Base-by-base conservation (phyloP, 2,797 vertebrate species). In the Chelon labrosus region DNA sequence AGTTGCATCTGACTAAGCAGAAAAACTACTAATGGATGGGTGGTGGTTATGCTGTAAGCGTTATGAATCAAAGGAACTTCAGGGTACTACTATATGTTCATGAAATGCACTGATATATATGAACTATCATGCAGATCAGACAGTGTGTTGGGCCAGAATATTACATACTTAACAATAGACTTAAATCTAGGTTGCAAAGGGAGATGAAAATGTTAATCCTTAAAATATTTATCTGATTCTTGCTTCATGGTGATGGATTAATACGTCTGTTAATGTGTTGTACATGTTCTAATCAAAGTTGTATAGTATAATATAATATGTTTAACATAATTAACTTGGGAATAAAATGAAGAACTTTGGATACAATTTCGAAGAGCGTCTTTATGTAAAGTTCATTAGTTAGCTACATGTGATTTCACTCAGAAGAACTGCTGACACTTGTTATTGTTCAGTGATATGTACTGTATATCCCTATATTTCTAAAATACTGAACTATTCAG, bases 221-320 rank as follows among this genome's bases (percentile, higher is more conserved):
- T 49, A 53, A 37, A 35, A 53, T 55, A 14, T 65, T 35, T 50
- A 9, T 70, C 6, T 84, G 12, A 65, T 65, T 57, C 72, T 37
- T 66, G 55, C 51, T 69, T 11, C 37, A 41, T 41, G 79, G 70
- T 85, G 68, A 85, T 75, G 77, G 80, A 79, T 76, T 58, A 58
- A 55, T 25, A 59, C 59, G 35, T 62, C 4, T 79, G n/a, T 55
- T 50, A 50, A 50, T 79, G 57, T 77, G 7, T 25, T 85, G 68
- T 82, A 80, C 17, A 79, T 70, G 60, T 82, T 44, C 2, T 51
- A 73, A 84, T 83, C 19, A 63, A 63, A 70, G 22, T 69, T 82
- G 25, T 53, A 53, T 52, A 80, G 25, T 53, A 53, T 52, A 80
- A 60, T 80, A 64, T 73, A 37, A 59, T 22, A 12, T 77, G 17